Conservation (phyloP, 1,140 invertebrate species). For the Drosophila yakuba region DNA sequence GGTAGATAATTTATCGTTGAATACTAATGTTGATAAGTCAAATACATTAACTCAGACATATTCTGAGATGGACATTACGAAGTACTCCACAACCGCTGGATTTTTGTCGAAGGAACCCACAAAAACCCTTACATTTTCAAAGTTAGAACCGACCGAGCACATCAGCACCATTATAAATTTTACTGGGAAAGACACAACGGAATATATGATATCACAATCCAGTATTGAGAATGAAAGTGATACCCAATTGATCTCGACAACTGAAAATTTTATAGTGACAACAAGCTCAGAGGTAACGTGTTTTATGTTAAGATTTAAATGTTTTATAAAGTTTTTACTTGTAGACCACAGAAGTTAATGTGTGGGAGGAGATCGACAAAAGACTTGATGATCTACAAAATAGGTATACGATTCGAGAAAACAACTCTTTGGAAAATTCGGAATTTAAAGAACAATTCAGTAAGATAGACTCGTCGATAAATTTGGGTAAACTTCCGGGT, state of each 20-base stretch:
- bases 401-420: neutral
- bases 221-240: no score
- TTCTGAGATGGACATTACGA: no score
- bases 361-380: neutral
- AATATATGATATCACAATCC: no score
- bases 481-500: neutral
- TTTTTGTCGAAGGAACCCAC: neutral
- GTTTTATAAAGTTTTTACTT: neutral
- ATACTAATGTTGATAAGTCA: no score
- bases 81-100: no score
- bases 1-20: no score
- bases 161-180: no score
- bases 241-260: neutral
- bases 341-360: neutral
- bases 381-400: neutral
- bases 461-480: neutral
- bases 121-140: no score
- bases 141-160: no score
- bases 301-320: neutral
- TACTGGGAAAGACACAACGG: no score
- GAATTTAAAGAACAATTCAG: neutral
- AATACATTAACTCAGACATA: no score
- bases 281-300: neutral
- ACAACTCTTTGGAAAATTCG: neutral
- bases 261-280: neutral